Conservation (phyloP, 2,888 invertebrate genomes). For the Caenorhabditis macrosperma region DNA sequence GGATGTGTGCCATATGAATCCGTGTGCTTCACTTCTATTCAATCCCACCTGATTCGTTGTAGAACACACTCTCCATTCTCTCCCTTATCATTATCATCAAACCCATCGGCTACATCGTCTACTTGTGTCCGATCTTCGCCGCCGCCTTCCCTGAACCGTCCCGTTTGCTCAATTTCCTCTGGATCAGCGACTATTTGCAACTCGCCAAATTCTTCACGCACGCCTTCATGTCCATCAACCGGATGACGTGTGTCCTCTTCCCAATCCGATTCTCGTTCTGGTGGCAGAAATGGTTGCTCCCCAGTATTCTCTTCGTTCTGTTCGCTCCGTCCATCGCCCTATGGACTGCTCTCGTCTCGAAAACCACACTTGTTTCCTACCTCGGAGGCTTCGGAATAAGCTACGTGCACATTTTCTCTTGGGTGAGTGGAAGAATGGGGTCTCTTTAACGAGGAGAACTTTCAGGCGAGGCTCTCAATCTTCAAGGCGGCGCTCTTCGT, state of each 20-base stretch:
- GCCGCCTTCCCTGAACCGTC: background rate
- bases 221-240: conserved; percentile 5
- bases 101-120: background rate
- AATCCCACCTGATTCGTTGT: too few relatives aligned
- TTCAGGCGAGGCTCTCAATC: background rate
- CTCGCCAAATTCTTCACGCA: conserved; percentile 14
- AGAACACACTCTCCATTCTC: background rate
- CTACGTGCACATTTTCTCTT: background rate
- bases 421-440: background rate
- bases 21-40: too few relatives aligned
- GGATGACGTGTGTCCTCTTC: background rate
- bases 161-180: conserved; percentile 3
- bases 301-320: background rate
- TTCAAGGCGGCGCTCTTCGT: background rate
- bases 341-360: background rate
- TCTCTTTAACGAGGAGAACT: too few relatives aligned
- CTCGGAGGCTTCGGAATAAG: conserved; percentile 1
- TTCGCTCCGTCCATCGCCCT: background rate
- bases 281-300: background rate
- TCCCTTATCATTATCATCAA: background rate
- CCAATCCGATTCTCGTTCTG: conserved; percentile 2
- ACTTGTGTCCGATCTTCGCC: background rate
- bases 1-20: too few relatives aligned
- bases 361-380: background rate
- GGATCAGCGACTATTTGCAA: conserved; percentile 22